Base-by-base conservation (phyloP, 2,797 vertebrate species). In the Poeciliopsis infans region DNA sequence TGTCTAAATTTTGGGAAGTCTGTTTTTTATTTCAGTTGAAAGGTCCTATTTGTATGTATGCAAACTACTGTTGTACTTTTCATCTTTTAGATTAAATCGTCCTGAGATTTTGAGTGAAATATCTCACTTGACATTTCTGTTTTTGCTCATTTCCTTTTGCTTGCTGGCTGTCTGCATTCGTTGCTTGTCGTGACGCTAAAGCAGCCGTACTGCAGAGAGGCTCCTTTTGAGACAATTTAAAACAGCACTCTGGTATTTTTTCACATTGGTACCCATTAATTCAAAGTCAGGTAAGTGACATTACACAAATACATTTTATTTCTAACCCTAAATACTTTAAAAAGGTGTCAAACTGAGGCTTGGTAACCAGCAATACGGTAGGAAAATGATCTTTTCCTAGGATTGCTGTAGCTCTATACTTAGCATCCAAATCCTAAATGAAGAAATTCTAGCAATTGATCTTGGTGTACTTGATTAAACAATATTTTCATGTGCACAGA, bases 41-140 rank as follows among this genome's bases (percentile, higher is more conserved):
- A 25, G 15, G 15, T 76, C 43, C 28, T 33, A 61, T 53, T 68
- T 8, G 33, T 11, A n/a, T n/a, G 25, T 15, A 47, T 39, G 33
- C 3, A 70, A 47, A 47, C 20, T 10, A 2, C 31, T 25, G 28
- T 61, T 41, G 23, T 43, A 43, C 39, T 25, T 45, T 43, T n/a
- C 66, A 43, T 11, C 3, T n/a, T 76, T 76, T 36, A 66, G 2
- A n/a, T 76, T 11, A 25, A 41, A 39, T 47, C 18, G 47, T 23
- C 20, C 64, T 46, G 45, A 49, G 6, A 47, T 66, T 49, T 76
- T 20, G 64, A 23, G 20, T 45, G 16, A 23, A 41, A 66, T 72
- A 2, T 73, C 75, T 64, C 31, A 82, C 20, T 61, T 70, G 45
- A n/a, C 66, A 10, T 49, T 66, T 66, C n/a, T 73, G 43, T 41